Conservation (phyloP, 2,797 vertebrate species). For the Pempheris klunzingeri region DNA sequence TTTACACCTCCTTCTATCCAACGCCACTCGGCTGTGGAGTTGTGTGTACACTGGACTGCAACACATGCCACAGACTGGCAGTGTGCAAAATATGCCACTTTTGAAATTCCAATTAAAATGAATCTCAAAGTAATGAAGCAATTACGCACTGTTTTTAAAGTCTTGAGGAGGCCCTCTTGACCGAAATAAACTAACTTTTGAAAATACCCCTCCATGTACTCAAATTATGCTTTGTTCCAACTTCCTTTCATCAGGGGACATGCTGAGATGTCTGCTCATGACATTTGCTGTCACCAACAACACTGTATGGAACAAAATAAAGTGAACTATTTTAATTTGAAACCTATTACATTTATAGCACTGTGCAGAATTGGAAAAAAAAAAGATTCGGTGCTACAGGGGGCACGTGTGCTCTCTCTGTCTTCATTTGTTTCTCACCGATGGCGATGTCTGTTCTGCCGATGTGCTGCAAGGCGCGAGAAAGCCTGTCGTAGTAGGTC, state of each 20-base stretch:
- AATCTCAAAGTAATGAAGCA: slow-evolving; percentile 77
- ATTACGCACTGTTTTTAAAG: slow-evolving; percentile 71
- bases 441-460: slow-evolving; percentile 88
- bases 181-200: slow-evolving; percentile 67
- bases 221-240: slow-evolving; percentile 73
- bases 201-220: slow-evolving; percentile 55
- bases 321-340: slow-evolving; percentile 46
- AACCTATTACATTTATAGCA: slow-evolving; percentile 25
- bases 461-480: slow-evolving; percentile 83
- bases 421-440: slow-evolving; percentile 72
- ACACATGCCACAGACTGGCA: slow-evolving; percentile 78
- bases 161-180: slow-evolving; percentile 62
- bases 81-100: slow-evolving; percentile 73
- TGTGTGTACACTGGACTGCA: slow-evolving; percentile 73
- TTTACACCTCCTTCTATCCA: slow-evolving; percentile 85
- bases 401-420: neutral
- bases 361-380: slow-evolving; percentile 6
- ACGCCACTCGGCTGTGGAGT: slow-evolving; percentile 76
- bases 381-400: slow-evolving; percentile 17
- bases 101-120: slow-evolving; percentile 80
- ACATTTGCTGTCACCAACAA: slow-evolving; percentile 53
- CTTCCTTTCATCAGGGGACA: slow-evolving; percentile 69
- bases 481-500: slow-evolving; percentile 88
- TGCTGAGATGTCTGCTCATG: slow-evolving; percentile 58
- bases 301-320: slow-evolving; percentile 36